These are phyloP conservation scores for Sebastes vulpes DNA, from an alignment of 2,797 vertebrate genomes.

Conservation along the genomic window DNA sequence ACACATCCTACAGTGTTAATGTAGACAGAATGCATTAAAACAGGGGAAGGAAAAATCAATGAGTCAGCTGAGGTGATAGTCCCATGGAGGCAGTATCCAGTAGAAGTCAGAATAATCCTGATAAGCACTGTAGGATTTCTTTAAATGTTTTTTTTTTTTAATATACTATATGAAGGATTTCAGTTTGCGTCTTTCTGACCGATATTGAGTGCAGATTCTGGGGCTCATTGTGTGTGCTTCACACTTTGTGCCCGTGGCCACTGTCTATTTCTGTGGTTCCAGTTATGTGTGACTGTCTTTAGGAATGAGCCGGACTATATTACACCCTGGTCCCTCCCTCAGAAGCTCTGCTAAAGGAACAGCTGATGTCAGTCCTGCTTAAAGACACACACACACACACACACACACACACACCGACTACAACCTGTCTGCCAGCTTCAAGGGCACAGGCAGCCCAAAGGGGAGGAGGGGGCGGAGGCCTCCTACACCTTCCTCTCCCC, in stretches of 20 bases:
- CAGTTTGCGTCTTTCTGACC: background rate
- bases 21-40: background rate
- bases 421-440: conserved; percentile 52
- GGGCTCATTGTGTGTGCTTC: conserved; percentile 51
- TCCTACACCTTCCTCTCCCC: conserved; percentile 46
- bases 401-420: conserved; percentile 14
- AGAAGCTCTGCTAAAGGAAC: conserved; percentile 71
- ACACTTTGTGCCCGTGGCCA: conserved; percentile 54
- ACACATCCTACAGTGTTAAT: background rate
- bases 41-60: conserved; percentile 9
- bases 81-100: background rate
- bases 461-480: conserved; percentile 55
- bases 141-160: no score
- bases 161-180: background rate
- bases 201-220: conserved; percentile 22
- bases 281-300: conserved; percentile 81
- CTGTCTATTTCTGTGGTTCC: conserved; percentile 83
- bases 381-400: conserved; percentile 39
- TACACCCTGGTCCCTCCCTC: conserved; percentile 80
- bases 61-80: background rate
- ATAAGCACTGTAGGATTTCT: background rate
- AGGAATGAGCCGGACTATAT: conserved; percentile 79
- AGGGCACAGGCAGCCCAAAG: conserved; percentile 50
- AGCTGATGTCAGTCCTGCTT: conserved; percentile 78
- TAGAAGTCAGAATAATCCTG: background rate